Conservation (phyloP, 2,888 invertebrate species). For the Megalurothrips usitatus region DNA sequence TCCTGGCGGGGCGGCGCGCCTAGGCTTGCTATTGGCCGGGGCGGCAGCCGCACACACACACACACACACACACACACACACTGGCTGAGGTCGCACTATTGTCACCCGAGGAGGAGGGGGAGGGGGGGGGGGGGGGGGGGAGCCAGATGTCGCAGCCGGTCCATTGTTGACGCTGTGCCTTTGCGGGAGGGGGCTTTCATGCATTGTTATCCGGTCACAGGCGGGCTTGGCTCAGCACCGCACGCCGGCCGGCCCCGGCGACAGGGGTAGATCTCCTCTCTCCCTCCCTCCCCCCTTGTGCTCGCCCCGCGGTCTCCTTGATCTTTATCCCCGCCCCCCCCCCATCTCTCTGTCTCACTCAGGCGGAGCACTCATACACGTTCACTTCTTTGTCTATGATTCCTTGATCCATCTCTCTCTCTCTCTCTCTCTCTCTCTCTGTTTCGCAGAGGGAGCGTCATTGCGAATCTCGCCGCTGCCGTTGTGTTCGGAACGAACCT, state of each 20-base stretch:
- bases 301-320: background rate
- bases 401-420: too few species aligned
- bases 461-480: too few species aligned
- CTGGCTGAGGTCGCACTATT: background rate
- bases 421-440: too few species aligned
- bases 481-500: too few species aligned
- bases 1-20: too few species aligned
- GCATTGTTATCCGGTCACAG: constrained; percentile 3
- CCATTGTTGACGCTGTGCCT: constrained; percentile 9
- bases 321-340: background rate
- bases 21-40: too few species aligned
- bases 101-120: background rate
- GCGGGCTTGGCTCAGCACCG: background rate
- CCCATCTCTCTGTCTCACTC: background rate
- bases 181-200: background rate
- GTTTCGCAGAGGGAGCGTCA: too few species aligned
- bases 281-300: background rate
- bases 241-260: background rate
- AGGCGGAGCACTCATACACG: too few species aligned
- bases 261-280: background rate
- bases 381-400: too few species aligned
- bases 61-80: too few species aligned
- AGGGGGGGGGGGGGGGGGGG: background rate
- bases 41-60: background rate
- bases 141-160: constrained; percentile 4